These are phyloP conservation scores for Sminthurides aquaticus DNA, from an alignment of 2,888 invertebrate species.

Conservation along the genomic window DNA sequence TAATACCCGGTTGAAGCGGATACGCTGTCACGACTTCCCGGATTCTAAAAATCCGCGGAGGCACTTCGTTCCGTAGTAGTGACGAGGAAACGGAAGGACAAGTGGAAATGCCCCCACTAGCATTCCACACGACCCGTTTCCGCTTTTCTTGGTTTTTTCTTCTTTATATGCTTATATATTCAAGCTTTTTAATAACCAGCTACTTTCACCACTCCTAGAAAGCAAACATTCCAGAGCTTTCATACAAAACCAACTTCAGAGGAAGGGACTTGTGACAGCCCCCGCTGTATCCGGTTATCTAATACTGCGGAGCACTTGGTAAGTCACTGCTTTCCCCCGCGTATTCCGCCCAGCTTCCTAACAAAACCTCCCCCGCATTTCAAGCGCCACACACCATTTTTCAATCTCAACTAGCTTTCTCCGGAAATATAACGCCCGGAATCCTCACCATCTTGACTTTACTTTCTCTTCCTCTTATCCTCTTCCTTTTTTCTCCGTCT, in stretches of 20 bases:
- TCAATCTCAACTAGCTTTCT: conserved; percentile 37
- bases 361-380: conserved; percentile 16
- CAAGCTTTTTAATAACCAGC: background rate
- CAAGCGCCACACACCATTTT: conserved; percentile 27
- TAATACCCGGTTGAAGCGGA: no score
- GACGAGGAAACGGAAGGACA: background rate
- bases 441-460: conserved; percentile 37
- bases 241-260: no score
- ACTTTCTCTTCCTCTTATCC: conserved; percentile 29
- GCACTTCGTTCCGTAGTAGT: background rate
- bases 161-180: no score
- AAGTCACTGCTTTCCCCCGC: no score
- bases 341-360: no score
- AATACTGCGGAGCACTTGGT: no score
- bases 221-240: background rate
- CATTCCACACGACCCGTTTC: background rate
- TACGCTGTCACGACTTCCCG: no score
- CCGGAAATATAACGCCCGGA: conserved; percentile 39
- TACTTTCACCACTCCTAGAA: no score
- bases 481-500: conserved; percentile 21
- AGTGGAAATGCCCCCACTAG: background rate
- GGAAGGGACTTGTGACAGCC: no score
- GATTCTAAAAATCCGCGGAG: no score
- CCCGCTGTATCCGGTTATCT: no score
- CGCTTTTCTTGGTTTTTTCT: background rate